Evolutionary conservation across 2,888 invertebrate genomes (phyloP).

Genomic region (Gandaritis pyraliata): DNA sequence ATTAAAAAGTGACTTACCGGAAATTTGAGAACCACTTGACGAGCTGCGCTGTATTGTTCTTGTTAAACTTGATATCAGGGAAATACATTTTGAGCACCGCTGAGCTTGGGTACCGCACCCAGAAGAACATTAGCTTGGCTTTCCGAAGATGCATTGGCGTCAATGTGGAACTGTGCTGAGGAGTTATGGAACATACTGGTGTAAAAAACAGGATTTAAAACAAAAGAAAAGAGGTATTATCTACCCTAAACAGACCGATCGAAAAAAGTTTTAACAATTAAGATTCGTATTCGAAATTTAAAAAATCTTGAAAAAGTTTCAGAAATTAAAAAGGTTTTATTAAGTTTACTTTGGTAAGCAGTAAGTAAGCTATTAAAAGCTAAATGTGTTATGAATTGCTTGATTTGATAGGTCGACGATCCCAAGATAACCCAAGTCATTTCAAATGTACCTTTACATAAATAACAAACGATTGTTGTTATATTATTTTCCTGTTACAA

Average conservation of each 20-base stretch:
- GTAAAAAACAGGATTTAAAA: constrained; percentile 9
- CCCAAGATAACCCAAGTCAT: too few species aligned
- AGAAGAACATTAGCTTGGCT: constrained; percentile 99
- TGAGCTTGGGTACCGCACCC: constrained; percentile 99
- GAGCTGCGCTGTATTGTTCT: constrained; percentile 99
- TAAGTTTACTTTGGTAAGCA: too few species aligned
- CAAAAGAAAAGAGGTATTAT: background rate
- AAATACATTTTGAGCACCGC: constrained; percentile 99
- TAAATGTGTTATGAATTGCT: too few species aligned
- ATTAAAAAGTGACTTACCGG: constrained; percentile 88
- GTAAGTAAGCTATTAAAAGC: background rate
- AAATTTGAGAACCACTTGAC: constrained; percentile 99
- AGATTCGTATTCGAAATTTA: too few species aligned
- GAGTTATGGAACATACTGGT: constrained; percentile 88
- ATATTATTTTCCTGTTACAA: background rate
- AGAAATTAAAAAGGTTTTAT: background rate
- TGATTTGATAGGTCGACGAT: too few species aligned
- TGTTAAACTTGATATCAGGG: constrained; percentile 99
- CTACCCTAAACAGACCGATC: background rate
- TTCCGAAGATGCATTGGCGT: constrained; percentile 99
- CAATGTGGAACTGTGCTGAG: constrained; percentile 96
- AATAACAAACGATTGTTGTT: constrained; percentile 10
- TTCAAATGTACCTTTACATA: constrained; percentile 2
- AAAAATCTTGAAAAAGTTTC: background rate
- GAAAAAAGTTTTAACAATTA: too few species aligned